Percentiles rank a stretch among this genome's conserved stretches.
Conservation (phyloP, 2,797 vertebrate species). For the Pteropus rufus region DNA sequence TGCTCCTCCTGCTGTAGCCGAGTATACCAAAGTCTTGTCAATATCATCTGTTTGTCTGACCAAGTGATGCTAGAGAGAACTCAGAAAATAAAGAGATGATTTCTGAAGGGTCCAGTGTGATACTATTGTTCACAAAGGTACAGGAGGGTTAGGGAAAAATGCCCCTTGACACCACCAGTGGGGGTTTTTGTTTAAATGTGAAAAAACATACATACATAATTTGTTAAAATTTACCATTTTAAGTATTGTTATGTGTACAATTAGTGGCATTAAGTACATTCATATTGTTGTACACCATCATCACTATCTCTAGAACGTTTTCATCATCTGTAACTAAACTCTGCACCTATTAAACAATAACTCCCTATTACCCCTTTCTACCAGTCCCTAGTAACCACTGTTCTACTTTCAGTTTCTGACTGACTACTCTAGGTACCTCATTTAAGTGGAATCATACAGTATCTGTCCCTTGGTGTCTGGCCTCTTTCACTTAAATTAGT, state of each 20-base stretch:
- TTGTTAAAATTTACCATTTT: neutral
- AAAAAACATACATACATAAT: neutral
- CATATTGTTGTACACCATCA: neutral
- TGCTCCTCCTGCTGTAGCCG: constrained; percentile 93
- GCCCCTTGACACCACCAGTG: neutral
- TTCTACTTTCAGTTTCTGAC: neutral
- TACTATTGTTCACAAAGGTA: neutral
- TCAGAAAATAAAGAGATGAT: constrained; percentile 94
- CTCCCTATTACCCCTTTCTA: neutral
- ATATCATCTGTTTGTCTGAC: constrained; percentile 96
- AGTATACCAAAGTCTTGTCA: constrained; percentile 94
- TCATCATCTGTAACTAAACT: neutral
- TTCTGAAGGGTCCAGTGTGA: neutral
- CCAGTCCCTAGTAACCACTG: neutral
- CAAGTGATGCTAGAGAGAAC: constrained; percentile 96
- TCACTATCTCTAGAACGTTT: neutral
- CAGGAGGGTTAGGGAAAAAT: neutral
- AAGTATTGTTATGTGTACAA: neutral
- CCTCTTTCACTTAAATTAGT: neutral
- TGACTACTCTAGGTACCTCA: neutral
- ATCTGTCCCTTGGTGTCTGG: neutral
- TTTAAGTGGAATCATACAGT: neutral
- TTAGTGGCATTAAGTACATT: neutral
- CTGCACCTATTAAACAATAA: neutral
- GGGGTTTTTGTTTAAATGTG: neutral